Base-by-base conservation (phyloP, 2,888 invertebrate genomes). In the Diploptera punctata region DNA sequence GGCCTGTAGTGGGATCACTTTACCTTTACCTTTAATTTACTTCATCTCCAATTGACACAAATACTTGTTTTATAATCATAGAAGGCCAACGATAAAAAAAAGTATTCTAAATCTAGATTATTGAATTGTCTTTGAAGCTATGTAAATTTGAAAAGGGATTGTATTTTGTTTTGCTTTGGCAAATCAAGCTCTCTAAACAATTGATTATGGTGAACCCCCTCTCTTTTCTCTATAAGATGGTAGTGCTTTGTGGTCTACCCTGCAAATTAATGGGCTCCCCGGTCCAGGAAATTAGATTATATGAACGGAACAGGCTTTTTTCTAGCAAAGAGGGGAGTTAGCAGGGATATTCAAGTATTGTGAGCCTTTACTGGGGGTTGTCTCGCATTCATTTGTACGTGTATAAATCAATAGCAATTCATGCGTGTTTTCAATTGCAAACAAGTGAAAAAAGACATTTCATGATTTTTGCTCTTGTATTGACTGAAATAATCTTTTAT, bases 231-330 rank as follows among this genome's bases (percentile, higher is more conserved):
- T n/a, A n/a, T n/a, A n/a, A n/a, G n/a, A n/a, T n/a, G n/a, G n/a
- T n/a, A n/a, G n/a, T n/a, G 24, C 24, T 52, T 52, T 24, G 52
- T 24, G 52, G 24, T 52, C 24, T 52, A 24, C 24, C 24, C 24
- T 52, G 24, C 52, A 52, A 52, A 52, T 52, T 52, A 52, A 52
- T 52, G 52, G n/a, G 52, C 52, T 52, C 24, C 13, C 24, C 52
- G 52, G 52, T 24, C 1, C 13, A 21, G 52, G 52, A 52, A 52
- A 52, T 52, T 24, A 24, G 52, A 52, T 52, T 52, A 52, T 24
- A 24, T 52, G 21, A 52, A 52, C 24, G 24, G 52, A 52, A 52
- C 52, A 9, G 13, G 10, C 7, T 19, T 13, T 38, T 52, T 52
- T 52, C 24, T 52, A 52, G 10, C 4, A 24, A 24, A 1, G 21